These are phyloP conservation scores for Branchellion lobata DNA, from an alignment of 2,888 invertebrate genomes.

Conservation along the genomic window DNA sequence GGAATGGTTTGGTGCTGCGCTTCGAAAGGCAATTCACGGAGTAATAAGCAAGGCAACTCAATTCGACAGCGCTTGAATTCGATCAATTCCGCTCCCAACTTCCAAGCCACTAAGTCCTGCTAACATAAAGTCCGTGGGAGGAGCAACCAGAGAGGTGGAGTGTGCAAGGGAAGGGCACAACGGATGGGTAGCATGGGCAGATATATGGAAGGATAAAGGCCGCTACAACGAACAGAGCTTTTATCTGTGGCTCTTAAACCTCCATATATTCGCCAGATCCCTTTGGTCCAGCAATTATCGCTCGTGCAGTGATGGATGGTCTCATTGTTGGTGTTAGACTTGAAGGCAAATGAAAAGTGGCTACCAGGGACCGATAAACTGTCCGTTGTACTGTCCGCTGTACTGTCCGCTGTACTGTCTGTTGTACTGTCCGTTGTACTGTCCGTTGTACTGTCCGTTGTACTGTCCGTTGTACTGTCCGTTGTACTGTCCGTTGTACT, in stretches of 20 bases:
- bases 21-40: too few relatives aligned
- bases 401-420: too few relatives aligned
- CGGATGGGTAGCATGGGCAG: not conserved
- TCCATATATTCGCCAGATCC: not conserved
- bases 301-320: not conserved
- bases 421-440: too few relatives aligned
- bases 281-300: not conserved
- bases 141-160: not conserved
- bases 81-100: not conserved
- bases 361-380: too few relatives aligned
- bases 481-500: too few relatives aligned
- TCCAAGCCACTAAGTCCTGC: not conserved
- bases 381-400: too few relatives aligned
- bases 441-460: too few relatives aligned
- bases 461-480: too few relatives aligned
- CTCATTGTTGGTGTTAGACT: slow-evolving; percentile 3
- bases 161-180: not conserved
- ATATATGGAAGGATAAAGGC: not conserved
- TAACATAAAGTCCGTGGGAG: not conserved
- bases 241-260: not conserved
- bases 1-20: too few relatives aligned
- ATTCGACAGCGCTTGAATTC: not conserved
- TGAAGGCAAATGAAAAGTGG: too few relatives aligned
- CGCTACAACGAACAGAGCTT: too few relatives aligned
- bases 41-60: too few relatives aligned